Percentiles rank a stretch among this genome's conserved stretches.
Conservation (phyloP, 2,888 invertebrate species). For the Lasioglossum villosulum region DNA sequence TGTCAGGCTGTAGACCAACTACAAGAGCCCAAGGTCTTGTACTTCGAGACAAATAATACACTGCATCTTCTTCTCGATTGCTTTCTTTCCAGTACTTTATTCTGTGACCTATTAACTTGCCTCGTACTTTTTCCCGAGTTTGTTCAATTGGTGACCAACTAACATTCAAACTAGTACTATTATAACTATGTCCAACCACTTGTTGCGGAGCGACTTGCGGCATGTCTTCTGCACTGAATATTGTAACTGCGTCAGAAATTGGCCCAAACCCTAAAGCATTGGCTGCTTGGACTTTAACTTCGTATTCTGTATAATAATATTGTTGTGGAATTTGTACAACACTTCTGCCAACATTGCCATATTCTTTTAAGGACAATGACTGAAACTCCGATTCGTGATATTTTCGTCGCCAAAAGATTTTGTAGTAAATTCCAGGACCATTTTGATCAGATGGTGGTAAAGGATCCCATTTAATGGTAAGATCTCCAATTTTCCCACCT, state of each 20-base stretch:
- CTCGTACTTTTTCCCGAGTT: constrained; percentile 93
- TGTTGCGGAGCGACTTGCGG: constrained; percentile 93
- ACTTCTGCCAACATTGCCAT: constrained; percentile 91
- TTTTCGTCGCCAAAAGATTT: constrained; percentile 93
- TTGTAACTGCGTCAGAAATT: constrained; percentile 89
- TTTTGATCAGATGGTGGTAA: constrained; percentile 92
- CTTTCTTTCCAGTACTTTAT: constrained; percentile 96
- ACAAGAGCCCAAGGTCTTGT: constrained; percentile 94
- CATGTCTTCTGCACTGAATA: constrained; percentile 96
- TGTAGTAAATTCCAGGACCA: constrained; percentile 95
- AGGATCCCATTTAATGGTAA: constrained; percentile 96
- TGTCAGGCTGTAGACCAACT: constrained; percentile 96
- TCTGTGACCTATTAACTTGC: constrained; percentile 96
- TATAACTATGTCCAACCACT: constrained; percentile 91
- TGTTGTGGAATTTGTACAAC: constrained; percentile 91
- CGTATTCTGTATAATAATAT: constrained; percentile 93
- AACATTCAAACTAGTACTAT: constrained; percentile 96
- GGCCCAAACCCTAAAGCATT: constrained; percentile 94
- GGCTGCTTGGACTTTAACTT: constrained; percentile 93
- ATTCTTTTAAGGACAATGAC: constrained; percentile 88
- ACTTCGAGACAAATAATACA: constrained; percentile 94
- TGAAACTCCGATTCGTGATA: constrained; percentile 92
- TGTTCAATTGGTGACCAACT: constrained; percentile 95
- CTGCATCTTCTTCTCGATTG: constrained; percentile 90
- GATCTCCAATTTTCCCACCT: constrained; percentile 97